Evolutionary conservation across 2,797 vertebrate species (phyloP).

Genomic region (Anguilla anguilla): DNA sequence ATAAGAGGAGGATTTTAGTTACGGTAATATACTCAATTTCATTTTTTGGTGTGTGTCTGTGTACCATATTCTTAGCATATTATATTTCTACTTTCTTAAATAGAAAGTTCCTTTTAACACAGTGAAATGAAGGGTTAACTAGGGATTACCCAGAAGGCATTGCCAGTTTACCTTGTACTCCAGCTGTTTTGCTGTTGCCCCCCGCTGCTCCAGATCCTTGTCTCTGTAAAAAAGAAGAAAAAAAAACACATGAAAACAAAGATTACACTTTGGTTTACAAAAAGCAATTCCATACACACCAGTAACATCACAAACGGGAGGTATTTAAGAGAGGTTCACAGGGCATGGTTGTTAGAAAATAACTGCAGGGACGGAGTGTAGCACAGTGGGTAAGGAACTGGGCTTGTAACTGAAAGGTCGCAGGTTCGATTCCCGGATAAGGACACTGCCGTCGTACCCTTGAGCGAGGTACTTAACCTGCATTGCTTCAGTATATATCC

Average conservation of each 20-base stretch:
- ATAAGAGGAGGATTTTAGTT: neutral
- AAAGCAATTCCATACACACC: neutral
- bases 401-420: no score
- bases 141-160: neutral
- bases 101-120: neutral
- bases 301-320: neutral
- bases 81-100: neutral
- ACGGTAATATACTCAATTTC: neutral
- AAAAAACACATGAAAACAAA: constrained; percentile 16
- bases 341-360: neutral
- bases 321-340: neutral
- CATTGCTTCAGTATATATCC: no score
- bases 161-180: constrained; percentile 79
- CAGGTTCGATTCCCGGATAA: no score
- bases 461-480: no score
- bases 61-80: neutral
- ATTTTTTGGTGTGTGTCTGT: constrained; percentile 25
- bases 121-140: neutral
- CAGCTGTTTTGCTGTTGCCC: constrained; percentile 88
- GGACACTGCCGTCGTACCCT: no score
- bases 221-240: constrained; percentile 73
- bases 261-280: neutral
- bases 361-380: no score
- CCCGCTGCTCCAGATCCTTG: constrained; percentile 87
- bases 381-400: no score